Conservation (phyloP, 2,888 invertebrate genomes). For the Leistus spinibarbis region DNA sequence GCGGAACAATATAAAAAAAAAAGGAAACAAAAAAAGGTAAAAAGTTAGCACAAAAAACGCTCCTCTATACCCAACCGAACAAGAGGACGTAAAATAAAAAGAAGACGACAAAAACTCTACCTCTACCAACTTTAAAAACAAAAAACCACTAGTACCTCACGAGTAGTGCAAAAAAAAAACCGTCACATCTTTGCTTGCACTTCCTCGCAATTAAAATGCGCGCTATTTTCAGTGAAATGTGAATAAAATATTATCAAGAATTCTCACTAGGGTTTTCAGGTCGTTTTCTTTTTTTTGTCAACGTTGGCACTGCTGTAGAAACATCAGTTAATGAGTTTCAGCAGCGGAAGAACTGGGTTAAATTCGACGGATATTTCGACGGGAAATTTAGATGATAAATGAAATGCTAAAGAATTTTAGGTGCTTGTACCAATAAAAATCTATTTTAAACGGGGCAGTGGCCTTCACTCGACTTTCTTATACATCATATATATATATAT, state of each 20-base stretch:
- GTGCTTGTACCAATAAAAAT: too few relatives aligned
- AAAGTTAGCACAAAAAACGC: too few relatives aligned
- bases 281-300: neutral
- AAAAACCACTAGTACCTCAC: slow-evolving; percentile 1
- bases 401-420: too few relatives aligned
- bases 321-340: slow-evolving; percentile 21
- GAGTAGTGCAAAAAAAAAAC: slow-evolving; percentile 11
- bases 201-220: slow-evolving; percentile 25
- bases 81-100: neutral
- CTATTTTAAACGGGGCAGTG: too few relatives aligned
- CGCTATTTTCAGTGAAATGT: slow-evolving; percentile 21
- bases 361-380: neutral
- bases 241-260: slow-evolving; percentile 26
- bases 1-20: neutral
- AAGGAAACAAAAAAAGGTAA: too few relatives aligned
- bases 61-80: neutral
- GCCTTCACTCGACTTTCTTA: too few relatives aligned
- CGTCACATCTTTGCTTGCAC: neutral
- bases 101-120: neutral
- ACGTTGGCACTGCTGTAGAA: slow-evolving; percentile 14
- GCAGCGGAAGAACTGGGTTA: slow-evolving; percentile 11
- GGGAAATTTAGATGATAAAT: too few relatives aligned
- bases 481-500: too few relatives aligned
- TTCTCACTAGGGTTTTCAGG: slow-evolving; percentile 11
- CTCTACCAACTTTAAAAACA: neutral